Percentiles rank a stretch among this genome's conserved stretches.
Evolutionary conservation across 1,140 invertebrate genomes (phyloP).

Genomic region (Araneus ventricosus): DNA sequence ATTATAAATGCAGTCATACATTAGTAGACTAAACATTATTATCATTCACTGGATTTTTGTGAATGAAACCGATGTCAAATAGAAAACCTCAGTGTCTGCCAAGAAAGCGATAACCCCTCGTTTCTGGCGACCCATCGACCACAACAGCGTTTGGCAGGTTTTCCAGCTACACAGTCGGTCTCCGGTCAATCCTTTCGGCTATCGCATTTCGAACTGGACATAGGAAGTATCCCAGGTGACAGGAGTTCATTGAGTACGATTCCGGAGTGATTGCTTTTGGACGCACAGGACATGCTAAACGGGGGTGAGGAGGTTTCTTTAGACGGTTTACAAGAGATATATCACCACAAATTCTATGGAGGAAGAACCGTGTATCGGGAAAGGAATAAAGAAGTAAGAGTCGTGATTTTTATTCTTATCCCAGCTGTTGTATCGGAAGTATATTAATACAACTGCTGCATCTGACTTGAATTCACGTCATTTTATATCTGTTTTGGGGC

Average conservation of each 20-base stretch:
- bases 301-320: constrained; percentile 12
- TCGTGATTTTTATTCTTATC: not conserved
- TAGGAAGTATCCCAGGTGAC: not conserved
- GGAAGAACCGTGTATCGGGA: not conserved
- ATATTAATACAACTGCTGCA: no score
- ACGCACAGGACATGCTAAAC: not conserved
- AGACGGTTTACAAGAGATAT: not conserved
- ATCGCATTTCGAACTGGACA: not conserved
- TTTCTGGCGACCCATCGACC: not conserved
- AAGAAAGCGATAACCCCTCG: not conserved
- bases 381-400: not conserved
- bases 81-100: no score
- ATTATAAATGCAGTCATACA: no score
- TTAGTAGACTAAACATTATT: no score
- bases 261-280: not conserved
- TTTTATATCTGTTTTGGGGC: no score
- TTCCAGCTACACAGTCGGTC: not conserved
- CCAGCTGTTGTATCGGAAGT: no score
- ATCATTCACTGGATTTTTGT: not conserved
- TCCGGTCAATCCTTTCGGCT: not conserved
- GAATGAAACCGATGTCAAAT: no score
- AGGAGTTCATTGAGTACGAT: not conserved
- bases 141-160: not conserved
- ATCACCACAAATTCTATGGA: not conserved
- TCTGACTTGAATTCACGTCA: no score